Evolutionary conservation across 2,797 vertebrate species (phyloP).

Genomic region (Phoebastria nigripes): DNA sequence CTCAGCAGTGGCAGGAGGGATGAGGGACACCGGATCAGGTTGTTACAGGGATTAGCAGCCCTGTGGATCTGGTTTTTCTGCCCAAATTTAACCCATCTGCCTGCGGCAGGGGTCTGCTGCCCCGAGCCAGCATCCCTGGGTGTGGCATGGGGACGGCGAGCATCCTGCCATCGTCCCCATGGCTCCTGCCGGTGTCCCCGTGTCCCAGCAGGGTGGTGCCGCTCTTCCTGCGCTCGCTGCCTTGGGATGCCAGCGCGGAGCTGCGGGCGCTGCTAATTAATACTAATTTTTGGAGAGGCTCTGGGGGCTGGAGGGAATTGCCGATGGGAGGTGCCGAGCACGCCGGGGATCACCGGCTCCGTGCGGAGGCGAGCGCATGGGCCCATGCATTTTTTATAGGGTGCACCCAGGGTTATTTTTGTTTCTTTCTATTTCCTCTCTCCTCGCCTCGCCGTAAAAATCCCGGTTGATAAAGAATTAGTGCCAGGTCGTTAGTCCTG

Average conservation of each 20-base stretch:
- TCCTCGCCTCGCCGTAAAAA: background rate
- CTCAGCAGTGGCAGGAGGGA: background rate
- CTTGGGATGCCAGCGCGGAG: background rate
- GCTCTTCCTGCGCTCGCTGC: accelerated
- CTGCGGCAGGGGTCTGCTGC: background rate
- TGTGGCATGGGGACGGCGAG: background rate
- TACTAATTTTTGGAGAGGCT: background rate
- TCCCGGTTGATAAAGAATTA: conserved; percentile 37
- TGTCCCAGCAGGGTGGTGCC: background rate
- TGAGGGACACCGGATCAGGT: background rate
- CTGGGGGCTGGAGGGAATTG: background rate
- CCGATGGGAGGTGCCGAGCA: background rate
- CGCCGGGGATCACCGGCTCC: accelerated
- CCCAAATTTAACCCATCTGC: background rate
- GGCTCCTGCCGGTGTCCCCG: accelerated
- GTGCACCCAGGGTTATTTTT: conserved; percentile 30
- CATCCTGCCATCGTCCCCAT: background rate
- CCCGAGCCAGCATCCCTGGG: background rate
- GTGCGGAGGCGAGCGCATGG: background rate
- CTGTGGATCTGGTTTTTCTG: background rate
- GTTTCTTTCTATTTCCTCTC: conserved; percentile 21
- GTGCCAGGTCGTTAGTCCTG: conserved; percentile 41
- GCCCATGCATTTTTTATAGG: conserved; percentile 5
- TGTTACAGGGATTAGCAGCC: background rate
- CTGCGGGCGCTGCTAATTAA: background rate